Base-by-base conservation (phyloP, 2,113 vertebrate genomes). In the Chrysochloris asiatica region DNA sequence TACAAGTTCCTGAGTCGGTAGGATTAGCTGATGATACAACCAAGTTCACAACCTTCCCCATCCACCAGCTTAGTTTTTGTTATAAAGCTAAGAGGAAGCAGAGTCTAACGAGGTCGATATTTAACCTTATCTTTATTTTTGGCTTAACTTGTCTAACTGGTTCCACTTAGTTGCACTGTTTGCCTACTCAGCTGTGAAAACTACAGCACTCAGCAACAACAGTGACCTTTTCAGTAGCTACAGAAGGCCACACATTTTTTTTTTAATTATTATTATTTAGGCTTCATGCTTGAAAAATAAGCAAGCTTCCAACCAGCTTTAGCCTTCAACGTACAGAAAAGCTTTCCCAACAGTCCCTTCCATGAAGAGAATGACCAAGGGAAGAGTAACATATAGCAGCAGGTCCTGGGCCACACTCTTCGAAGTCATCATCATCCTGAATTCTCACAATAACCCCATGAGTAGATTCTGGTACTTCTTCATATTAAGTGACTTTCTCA, bases 121-220 rank as follows among this genome's bases (percentile, higher is more conserved):
- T 92, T 91, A 84, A 95, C 89, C n/a, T 96, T 95, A 90, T 93
- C 94, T 94, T 93, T 93, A 83, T 83, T 90, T 93, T 95, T 87
- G 78, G 80, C 89, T 79, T 79, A 87, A 92, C 93, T 91, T 83
- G 95, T 89, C 75, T 69, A 45, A 93, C 95, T 82, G 78, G 95
- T 95, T 96, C 93, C 17, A 0, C 84, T 92, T 67, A 76, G 81
- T 13, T 75, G 81, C 81, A 61, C 86, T 91, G 77, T 79, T 95
- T 92, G 93, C 78, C 89, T 92, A 82, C 85, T 95, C 89, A 85
- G 79, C 95, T 82, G 56, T 94, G 93, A 95, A 91, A 95, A 50
- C 78, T 71, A 73, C 61, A 43, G 88, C 17, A 17, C 78, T 85
- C 2, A 0, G 67, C 38, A 91, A 69, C 63, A 78, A 47, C 11